These are phyloP conservation scores for Lepidocyrtoides sp. DNA, from an alignment of 2,888 invertebrate genomes.

Conservation along the genomic window DNA sequence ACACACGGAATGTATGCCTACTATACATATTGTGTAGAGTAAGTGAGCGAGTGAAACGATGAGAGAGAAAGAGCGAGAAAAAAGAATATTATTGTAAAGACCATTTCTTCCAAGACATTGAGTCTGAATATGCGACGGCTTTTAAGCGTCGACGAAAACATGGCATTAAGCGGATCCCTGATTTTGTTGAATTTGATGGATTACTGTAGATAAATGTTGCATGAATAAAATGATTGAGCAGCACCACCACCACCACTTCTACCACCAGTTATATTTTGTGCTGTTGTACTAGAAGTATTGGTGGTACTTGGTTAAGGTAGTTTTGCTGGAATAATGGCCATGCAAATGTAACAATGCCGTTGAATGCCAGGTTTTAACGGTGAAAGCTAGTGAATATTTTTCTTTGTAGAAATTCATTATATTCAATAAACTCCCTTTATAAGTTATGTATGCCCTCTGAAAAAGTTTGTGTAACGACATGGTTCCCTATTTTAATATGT, in stretches of 20 bases:
- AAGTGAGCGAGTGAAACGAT: constrained; percentile 48
- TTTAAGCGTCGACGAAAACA: constrained; percentile 85
- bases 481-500: neutral
- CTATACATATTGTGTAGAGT: no score
- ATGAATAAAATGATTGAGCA: constrained; percentile 86
- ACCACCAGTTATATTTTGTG: neutral
- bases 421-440: constrained; percentile 33
- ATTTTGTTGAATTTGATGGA: constrained; percentile 85
- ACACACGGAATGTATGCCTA: neutral
- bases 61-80: constrained; percentile 69
- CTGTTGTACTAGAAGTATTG: neutral
- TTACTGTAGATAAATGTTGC: constrained; percentile 86
- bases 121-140: constrained; percentile 85
- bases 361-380: neutral
- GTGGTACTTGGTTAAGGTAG: constrained; percentile 21
- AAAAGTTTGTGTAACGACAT: neutral
- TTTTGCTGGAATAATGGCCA: neutral
- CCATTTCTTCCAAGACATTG: constrained; percentile 85
- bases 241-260: neutral
- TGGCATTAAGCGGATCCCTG: constrained; percentile 85
- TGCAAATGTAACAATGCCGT: neutral
- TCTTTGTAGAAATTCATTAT: constrained; percentile 21
- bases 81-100: constrained; percentile 80
- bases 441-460: neutral
- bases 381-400: constrained; percentile 18